These are phyloP conservation scores for Hydrotaea diabolus DNA, from an alignment of 2,888 invertebrate species.

Conservation along the genomic window DNA sequence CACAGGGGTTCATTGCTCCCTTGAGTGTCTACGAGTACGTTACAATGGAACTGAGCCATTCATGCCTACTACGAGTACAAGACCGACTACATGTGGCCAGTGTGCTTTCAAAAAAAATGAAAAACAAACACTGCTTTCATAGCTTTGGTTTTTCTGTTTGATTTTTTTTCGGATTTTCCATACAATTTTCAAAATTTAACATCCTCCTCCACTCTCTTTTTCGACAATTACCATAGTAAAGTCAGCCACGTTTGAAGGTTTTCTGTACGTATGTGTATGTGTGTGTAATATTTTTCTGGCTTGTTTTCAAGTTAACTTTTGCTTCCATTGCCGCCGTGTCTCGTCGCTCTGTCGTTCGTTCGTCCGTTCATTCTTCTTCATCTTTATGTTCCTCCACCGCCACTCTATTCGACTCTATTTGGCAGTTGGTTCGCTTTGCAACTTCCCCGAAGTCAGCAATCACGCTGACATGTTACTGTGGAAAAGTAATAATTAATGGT, in stretches of 20 bases:
- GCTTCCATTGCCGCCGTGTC: neutral
- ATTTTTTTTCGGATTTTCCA: slow-evolving; percentile 40
- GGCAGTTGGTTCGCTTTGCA: neutral
- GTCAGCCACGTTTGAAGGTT: neutral
- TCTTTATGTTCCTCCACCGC: neutral
- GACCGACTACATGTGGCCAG: neutral
- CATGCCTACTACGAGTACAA: neutral
- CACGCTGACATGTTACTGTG: slow-evolving; percentile 42
- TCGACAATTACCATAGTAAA: slow-evolving; percentile 9
- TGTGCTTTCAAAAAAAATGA: neutral
- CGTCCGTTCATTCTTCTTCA: slow-evolving; percentile 13
- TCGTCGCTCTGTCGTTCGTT: neutral
- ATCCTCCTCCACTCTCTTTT: neutral
- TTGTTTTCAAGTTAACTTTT: slow-evolving; percentile 18
- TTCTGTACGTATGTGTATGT: neutral
- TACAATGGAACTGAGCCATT: neutral
- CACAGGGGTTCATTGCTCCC: slow-evolving; percentile 15
- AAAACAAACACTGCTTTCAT: neutral
- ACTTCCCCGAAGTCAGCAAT: slow-evolving; percentile 45
- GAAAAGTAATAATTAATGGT: slow-evolving; percentile 56
- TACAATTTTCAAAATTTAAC: slow-evolving; percentile 32
- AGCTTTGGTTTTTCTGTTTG: slow-evolving; percentile 1
- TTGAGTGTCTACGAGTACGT: neutral
- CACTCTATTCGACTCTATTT: neutral
- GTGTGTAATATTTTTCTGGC: neutral